Base-by-base conservation (phyloP, 2,113 vertebrate genomes). In the Dryoscopus gambensis region DNA sequence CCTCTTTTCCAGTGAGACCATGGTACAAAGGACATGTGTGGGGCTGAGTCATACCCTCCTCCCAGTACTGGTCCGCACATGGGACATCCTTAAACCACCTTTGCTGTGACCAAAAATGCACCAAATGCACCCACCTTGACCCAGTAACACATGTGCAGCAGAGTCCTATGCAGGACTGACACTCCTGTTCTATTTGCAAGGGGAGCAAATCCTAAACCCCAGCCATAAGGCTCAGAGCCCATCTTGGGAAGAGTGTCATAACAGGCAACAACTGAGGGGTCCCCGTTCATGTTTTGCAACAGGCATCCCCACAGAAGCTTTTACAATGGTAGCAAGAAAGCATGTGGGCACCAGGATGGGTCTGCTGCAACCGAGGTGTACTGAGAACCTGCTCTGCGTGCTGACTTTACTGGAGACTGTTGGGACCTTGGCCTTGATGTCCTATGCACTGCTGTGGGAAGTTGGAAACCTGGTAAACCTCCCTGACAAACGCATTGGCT, bases 401-500 rank as follows among this genome's bases (percentile, higher is more conserved):
- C n/a, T 85, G 52, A 84, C 9, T 55, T 6, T 92, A 68, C 18
- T 71, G 3, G 33, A 96, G 12, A 19, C 12, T 8, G 25, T 19
- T 0, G n/a, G n/a, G 10, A 50, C 49, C 44, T 28, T 85, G n/a
- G 28, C 8, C 92, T 76, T 97, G 78, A 96, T 98, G 89, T 8
- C 91, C 52, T 98, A 98, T 0, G 91, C 95, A 0, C 97, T 98
- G 31, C 27, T 97, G 65, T 97, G 91, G 62, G 93, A 97, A 94
- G 77, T 25, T 0, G 98, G 98, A 64, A 93, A 98, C 85, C 83
- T 98, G 73, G 55, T 76, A 1, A 15, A 97, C 37, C 63, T 96
- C 35, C 96, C 98, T 27, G 16, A 91, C 42, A 97, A 97, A 80
- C 7, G 60, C 15, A 96, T 98, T 1, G 98, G 98, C 93, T 98